A percentile compares a stretch with the other conserved stretches of the same genome.
These are phyloP conservation scores for Drosophila atripex DNA, from an alignment of 2,888 invertebrate genomes.

Conservation along the genomic window DNA sequence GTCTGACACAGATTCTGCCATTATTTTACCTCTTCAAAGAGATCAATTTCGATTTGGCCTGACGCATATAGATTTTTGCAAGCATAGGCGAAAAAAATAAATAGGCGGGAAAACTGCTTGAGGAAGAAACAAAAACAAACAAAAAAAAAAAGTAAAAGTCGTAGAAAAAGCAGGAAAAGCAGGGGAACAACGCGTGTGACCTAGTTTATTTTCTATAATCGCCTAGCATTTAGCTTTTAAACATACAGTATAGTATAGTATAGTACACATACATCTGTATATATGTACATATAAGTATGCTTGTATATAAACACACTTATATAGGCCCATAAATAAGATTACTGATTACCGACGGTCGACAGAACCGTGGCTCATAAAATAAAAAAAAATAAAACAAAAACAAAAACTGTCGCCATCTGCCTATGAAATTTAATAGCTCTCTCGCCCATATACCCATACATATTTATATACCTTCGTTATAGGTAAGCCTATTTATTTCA, in stretches of 20 bases:
- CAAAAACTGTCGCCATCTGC: slow-evolving; percentile 27
- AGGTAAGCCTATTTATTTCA: not conserved
- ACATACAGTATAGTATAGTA: not conserved
- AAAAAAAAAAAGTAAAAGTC: slow-evolving; percentile 19
- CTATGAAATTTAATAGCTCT: slow-evolving; percentile 42
- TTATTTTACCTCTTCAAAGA: slow-evolving; percentile 45
- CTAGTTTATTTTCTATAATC: slow-evolving; percentile 50
- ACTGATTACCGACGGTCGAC: slow-evolving; percentile 52
- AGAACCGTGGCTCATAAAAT: slow-evolving; percentile 30
- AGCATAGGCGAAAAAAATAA: not conserved
- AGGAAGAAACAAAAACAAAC: not conserved
- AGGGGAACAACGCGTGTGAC: slow-evolving; percentile 57
- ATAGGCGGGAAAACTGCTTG: not conserved
- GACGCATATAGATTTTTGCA: slow-evolving; percentile 38
- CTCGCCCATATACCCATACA: not conserved
- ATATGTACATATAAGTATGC: not conserved
- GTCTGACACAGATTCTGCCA: slow-evolving; percentile 42
- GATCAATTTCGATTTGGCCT: slow-evolving; percentile 54
- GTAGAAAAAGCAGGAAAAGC: slow-evolving; percentile 1
- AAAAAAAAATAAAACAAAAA: no score
- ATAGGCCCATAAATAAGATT: slow-evolving; percentile 67
- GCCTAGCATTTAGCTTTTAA: slow-evolving; percentile 1
- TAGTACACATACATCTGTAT: no score
- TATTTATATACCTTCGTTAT: slow-evolving; percentile 2
- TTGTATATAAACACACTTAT: slow-evolving; percentile 14